Conservation (phyloP, 2,888 invertebrate species). For the Netelia virgata region DNA sequence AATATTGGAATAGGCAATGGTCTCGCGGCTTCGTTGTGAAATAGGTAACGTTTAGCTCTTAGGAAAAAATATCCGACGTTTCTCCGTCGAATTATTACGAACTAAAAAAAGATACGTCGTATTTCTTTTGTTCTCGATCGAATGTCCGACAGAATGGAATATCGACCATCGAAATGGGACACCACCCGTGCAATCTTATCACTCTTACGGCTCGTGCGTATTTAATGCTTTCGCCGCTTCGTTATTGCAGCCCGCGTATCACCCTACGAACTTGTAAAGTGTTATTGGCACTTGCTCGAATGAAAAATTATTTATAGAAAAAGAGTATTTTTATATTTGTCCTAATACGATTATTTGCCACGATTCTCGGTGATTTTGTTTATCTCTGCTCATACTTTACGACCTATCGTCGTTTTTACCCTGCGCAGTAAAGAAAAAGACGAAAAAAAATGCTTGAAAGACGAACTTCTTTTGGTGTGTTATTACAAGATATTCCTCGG, state of each 20-base stretch:
- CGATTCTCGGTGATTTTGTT: not conserved
- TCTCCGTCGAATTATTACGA: not conserved
- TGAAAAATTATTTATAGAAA: not conserved
- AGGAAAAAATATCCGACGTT: not conserved
- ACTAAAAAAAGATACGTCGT: constrained; percentile 7
- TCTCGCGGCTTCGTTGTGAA: constrained; percentile 54
- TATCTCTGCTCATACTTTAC: not conserved
- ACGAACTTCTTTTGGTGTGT: constrained; percentile 29
- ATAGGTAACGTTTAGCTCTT: constrained; percentile 63
- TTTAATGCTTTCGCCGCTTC: constrained; percentile 10
- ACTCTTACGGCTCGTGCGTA: constrained; percentile 35
- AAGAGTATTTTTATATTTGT: not conserved
- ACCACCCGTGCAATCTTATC: constrained; percentile 59
- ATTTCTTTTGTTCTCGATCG: constrained; percentile 7
- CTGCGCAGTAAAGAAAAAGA: not conserved
- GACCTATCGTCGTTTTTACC: not conserved
- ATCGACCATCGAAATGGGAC: constrained; percentile 60
- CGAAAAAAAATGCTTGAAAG: not conserved
- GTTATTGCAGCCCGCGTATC: constrained; percentile 30
- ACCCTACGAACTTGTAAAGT: constrained; percentile 1
- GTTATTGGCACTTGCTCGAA: constrained; percentile 15
- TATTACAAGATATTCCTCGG: constrained; percentile 19
- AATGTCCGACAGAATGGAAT: constrained; percentile 30
- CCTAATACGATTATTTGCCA: not conserved
- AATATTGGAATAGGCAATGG: constrained; percentile 76